Percentiles rank a stretch among this genome's conserved stretches.
These are phyloP conservation scores for Coregonus ussuriensis DNA, from an alignment of 2,797 vertebrate genomes.

Conservation along the genomic window DNA sequence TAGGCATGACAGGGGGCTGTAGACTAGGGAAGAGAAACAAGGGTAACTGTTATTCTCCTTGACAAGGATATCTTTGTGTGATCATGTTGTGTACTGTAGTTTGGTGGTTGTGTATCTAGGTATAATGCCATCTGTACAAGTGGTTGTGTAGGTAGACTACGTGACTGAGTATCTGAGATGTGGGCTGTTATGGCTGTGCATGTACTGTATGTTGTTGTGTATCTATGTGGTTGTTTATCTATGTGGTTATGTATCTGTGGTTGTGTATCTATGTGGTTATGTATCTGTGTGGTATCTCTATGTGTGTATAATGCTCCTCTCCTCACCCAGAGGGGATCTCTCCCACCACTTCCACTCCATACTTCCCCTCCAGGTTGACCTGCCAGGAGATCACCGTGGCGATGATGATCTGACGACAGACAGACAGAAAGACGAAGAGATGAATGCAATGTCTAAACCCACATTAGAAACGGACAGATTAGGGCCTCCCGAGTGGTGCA, in stretches of 20 bases:
- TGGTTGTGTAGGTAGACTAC: not conserved
- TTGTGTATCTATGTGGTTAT: not conserved
- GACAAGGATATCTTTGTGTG: not conserved
- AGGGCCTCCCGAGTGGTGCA: too few species aligned
- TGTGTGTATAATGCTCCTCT: not conserved
- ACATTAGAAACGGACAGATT: not conserved
- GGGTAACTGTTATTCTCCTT: not conserved
- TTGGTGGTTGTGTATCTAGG: not conserved
- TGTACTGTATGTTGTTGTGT: not conserved
- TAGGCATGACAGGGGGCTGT: constrained; percentile 77
- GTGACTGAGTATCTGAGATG: not conserved
- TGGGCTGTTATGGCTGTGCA: not conserved
- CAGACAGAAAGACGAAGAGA: constrained; percentile 1
- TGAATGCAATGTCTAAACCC: too few species aligned
- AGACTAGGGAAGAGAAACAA: constrained; percentile 71
- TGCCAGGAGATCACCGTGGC: constrained; percentile 87
- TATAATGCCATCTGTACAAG: constrained; percentile 1
- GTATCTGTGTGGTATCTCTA: not conserved
- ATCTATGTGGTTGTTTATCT: too few species aligned
- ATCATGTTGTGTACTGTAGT: not conserved
- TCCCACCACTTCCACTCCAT: constrained; percentile 84
- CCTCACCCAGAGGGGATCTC: constrained; percentile 89
- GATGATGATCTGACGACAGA: constrained; percentile 78
- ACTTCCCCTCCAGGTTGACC: constrained; percentile 67
- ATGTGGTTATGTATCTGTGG: not conserved